Conservation (phyloP, 1,140 invertebrate genomes). For the Pseudomyrmex pallidus region DNA sequence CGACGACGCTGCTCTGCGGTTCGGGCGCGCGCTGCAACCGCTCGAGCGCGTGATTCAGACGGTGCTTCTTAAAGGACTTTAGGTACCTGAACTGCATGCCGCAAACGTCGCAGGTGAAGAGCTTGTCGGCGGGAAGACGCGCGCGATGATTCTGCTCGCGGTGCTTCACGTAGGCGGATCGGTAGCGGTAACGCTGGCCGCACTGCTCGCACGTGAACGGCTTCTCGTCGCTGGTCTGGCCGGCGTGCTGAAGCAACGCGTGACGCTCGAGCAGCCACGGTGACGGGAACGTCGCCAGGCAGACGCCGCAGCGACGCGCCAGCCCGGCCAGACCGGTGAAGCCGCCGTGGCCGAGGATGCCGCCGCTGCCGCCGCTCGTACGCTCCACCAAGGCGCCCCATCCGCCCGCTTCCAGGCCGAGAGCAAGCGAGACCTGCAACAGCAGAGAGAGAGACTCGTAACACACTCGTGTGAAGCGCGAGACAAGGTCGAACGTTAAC, state of each 20-base stretch:
- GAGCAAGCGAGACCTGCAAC: conserved; percentile 82
- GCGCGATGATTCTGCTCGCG: conserved; percentile 95
- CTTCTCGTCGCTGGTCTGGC: conserved; percentile 90
- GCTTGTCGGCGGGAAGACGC: conserved; percentile 93
- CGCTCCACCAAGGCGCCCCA: conserved; percentile 86
- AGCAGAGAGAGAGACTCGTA: not conserved
- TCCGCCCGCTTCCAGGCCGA: conserved; percentile 85
- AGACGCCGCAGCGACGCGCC: conserved; percentile 90
- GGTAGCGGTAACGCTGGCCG: conserved; percentile 94
- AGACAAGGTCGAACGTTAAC: no score
- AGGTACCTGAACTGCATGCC: conserved; percentile 95
- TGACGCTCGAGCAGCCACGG: conserved; percentile 93
- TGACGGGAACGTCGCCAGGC: conserved; percentile 92
- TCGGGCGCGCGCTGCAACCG: conserved; percentile 87
- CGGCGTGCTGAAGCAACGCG: conserved; percentile 91
- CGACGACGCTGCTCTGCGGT: conserved; percentile 81
- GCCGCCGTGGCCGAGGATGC: conserved; percentile 83
- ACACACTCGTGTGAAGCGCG: no score
- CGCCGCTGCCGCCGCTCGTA: conserved; percentile 80
- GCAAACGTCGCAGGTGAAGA: conserved; percentile 95
- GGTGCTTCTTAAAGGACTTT: conserved; percentile 95
- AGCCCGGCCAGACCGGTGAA: conserved; percentile 81
- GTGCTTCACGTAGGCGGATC: conserved; percentile 95
- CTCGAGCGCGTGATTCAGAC: conserved; percentile 93
- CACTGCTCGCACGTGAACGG: conserved; percentile 96